Percentiles rank a stretch among this genome's conserved stretches.
Conservation (phyloP, 2,113 vertebrate genomes). For the Cichladusa arquata region DNA sequence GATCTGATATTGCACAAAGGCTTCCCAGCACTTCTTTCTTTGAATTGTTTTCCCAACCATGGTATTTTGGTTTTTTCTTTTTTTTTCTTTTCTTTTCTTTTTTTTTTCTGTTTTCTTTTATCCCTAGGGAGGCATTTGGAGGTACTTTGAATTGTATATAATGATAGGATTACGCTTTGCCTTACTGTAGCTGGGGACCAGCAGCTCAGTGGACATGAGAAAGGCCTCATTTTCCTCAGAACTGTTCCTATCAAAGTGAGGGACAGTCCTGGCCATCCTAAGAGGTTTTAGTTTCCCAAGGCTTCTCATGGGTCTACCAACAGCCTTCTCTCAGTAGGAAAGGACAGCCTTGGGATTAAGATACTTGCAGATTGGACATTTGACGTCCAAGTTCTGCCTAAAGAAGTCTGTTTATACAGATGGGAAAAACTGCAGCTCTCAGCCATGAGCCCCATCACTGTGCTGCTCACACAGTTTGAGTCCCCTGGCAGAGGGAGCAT, state of each 20-base stretch:
- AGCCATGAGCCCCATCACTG: not conserved
- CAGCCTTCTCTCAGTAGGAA: not conserved
- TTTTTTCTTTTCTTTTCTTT: no score
- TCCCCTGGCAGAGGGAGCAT: not conserved
- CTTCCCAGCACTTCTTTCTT: not conserved
- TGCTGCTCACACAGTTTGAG: not conserved
- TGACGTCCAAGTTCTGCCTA: not conserved
- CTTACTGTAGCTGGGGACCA: fast-evolving
- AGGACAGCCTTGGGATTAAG: not conserved
- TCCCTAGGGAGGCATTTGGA: not conserved
- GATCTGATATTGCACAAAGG: not conserved
- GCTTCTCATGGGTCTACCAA: not conserved
- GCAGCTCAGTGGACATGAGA: not conserved
- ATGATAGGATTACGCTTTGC: not conserved
- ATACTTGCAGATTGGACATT: not conserved
- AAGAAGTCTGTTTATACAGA: not conserved
- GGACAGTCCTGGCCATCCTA: not conserved
- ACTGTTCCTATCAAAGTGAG: not conserved
- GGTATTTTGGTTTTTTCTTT: not conserved
- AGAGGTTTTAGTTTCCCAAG: not conserved
- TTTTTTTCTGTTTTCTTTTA: no score
- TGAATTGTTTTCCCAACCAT: not conserved
- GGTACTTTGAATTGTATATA: not conserved
- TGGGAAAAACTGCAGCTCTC: not conserved
- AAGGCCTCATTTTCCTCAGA: not conserved